Evolutionary conservation across 1,140 invertebrate genomes (phyloP).

Genomic region (Drosophila takahashii): DNA sequence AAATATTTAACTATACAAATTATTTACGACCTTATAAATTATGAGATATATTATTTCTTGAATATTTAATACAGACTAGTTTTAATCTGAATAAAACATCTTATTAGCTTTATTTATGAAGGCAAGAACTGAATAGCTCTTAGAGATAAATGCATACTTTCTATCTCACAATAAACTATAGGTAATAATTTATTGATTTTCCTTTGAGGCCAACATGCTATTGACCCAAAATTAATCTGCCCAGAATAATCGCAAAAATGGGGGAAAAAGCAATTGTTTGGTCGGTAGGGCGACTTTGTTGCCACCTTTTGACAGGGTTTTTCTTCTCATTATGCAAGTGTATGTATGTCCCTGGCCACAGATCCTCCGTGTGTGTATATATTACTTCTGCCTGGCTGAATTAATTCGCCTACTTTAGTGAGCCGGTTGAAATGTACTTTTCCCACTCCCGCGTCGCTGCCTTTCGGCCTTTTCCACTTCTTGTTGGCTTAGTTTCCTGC

Average conservation of each 20-base stretch:
- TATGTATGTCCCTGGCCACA: constrained; percentile 5
- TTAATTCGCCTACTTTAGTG: constrained; percentile 62
- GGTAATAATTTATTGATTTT: constrained; percentile 80
- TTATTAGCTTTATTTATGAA: not conserved
- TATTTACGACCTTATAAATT: too few species aligned
- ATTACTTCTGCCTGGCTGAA: constrained; percentile 65
- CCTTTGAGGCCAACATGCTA: constrained; percentile 51
- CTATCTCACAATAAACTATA: constrained; percentile 71
- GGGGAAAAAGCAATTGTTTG: constrained; percentile 1
- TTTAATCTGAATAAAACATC: not conserved
- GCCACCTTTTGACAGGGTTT: constrained; percentile 32
- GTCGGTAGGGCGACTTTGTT: constrained; percentile 16
- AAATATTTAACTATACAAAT: too few species aligned
- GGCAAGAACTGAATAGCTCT: constrained; percentile 12
- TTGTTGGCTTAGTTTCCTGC: constrained; percentile 74
- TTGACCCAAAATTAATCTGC: constrained; percentile 77
- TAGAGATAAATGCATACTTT: constrained; percentile 9
- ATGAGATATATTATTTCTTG: too few species aligned
- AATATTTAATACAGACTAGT: too few species aligned
- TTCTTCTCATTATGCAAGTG: constrained; percentile 60
- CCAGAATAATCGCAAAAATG: constrained; percentile 22
- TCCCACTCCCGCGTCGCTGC: constrained; percentile 8
- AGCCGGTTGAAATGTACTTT: constrained; percentile 1
- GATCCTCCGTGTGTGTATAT: constrained; percentile 44
- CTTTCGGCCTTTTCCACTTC: constrained; percentile 28